Percentiles rank a stretch among this genome's conserved stretches.
phyloP scores from a whole-genome alignment of 2,888 invertebrate genomes.

The Ornithoptera priamus region DNA sequence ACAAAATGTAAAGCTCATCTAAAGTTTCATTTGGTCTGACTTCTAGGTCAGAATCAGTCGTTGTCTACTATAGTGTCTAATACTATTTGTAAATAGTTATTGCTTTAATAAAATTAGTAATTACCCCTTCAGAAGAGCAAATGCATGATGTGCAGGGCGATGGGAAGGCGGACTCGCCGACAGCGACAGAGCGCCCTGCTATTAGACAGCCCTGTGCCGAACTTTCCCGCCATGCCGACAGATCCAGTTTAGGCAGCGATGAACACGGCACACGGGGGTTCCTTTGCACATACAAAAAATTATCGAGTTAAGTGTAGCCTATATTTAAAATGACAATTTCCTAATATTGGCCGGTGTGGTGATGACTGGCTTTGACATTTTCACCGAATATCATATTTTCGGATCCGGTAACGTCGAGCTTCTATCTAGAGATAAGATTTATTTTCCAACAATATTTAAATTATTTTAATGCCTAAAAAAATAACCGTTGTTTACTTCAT shows the following conservation, averaged over 20 bases:
- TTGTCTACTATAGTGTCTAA: too few species aligned
- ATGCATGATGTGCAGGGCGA: conserved; percentile 95
- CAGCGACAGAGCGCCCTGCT: conserved; percentile 86
- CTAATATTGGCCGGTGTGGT: neutral
- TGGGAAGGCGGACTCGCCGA: conserved; percentile 92
- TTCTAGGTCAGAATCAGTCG: too few species aligned
- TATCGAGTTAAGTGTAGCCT: neutral
- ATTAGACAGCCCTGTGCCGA: conserved; percentile 89
- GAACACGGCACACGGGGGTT: conserved; percentile 93
- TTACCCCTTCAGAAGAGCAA: conserved; percentile 91
- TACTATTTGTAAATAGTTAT: neutral
- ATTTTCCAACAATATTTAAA: too few species aligned
- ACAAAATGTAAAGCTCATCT: too few species aligned
- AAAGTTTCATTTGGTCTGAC: too few species aligned
- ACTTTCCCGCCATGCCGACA: conserved; percentile 91
- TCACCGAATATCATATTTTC: neutral
- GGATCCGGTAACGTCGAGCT: too few species aligned
- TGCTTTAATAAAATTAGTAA: conserved; percentile 44
- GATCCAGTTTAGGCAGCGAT: conserved; percentile 88
- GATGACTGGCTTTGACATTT: neutral
- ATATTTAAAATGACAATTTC: neutral
- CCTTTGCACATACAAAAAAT: conserved; percentile 54
- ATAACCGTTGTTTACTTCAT: too few species aligned
- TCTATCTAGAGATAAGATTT: too few species aligned
- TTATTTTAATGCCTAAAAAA: too few species aligned